Conservation (phyloP, 2,888 invertebrate genomes). For the Volucella inanis region DNA sequence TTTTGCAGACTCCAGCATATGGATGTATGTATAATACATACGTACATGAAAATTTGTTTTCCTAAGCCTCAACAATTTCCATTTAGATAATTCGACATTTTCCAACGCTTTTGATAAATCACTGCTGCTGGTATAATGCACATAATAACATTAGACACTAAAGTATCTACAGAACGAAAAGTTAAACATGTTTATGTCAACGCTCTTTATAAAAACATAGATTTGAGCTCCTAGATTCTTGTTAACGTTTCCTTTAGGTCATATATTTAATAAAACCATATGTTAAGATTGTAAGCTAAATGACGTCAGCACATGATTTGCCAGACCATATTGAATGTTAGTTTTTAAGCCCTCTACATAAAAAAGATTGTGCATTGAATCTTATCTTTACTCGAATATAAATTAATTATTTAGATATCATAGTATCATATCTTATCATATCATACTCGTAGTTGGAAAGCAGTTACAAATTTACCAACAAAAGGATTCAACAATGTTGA, state of each 20-base stretch:
- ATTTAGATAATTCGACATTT: conserved; percentile 34
- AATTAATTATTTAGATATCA: too few species aligned
- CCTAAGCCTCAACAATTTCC: conserved; percentile 20
- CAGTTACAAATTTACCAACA: too few species aligned
- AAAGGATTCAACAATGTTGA: neutral
- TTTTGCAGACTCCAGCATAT: too few species aligned
- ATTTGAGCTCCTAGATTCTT: conserved; percentile 12
- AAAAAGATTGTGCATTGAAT: neutral
- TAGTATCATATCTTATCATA: too few species aligned
- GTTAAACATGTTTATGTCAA: conserved; percentile 3
- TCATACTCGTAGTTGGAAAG: too few species aligned
- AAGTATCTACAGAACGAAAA: conserved; percentile 3
- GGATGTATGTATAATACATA: neutral
- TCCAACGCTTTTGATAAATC: conserved; percentile 52
- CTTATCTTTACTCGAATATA: too few species aligned
- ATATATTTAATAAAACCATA: conserved; percentile 40
- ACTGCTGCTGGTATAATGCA: conserved; percentile 47
- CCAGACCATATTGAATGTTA: conserved; percentile 36
- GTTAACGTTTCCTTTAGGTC: conserved; percentile 6
- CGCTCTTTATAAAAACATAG: neutral
- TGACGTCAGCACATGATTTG: conserved; percentile 58
- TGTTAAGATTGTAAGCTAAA: conserved; percentile 33
- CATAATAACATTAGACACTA: conserved; percentile 42
- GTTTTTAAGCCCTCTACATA: neutral
- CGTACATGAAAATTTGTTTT: conserved; percentile 6